Base-by-base conservation (phyloP, 64 coral and sea anemone species). In the Platygyra sinensis region DNA sequence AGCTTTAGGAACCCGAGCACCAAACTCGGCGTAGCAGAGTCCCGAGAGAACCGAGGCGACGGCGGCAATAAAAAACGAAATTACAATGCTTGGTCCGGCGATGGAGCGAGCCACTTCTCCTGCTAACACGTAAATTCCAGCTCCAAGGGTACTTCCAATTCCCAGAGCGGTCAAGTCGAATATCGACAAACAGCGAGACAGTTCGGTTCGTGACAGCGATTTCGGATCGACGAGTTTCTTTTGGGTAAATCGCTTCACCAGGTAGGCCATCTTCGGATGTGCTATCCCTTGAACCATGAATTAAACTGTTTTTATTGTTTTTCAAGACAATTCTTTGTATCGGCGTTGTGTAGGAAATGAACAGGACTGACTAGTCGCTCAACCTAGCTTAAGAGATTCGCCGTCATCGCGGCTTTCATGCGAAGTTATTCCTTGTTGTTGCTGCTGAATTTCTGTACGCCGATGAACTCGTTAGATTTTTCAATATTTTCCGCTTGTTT, bases 21-120 rank as follows among this genome's bases (percentile, higher is more conserved):
- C 97, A n/a, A 99, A 99, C 62, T 99, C 97, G 18, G 97, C 97
- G 31, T 99, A 99, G 25, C 97, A 99, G 25, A 99, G 88, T 50
- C 97, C 97, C 9, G 94, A 96, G n/a, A 99, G 82, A 63, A 99
- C 63, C 0, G 96, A 98, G n/a, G 97, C 97, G 28, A 96, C 33
- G 15, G 94, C 97, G 16, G 97, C 97, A 28, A 99, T 93, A 13
- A 95, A 83, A 83, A 99, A 99, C 7, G 97, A 99, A 71, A 99
- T 62, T 2, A 99, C 91, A 2, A 99, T 86, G 10, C 85, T 92
- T 7, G 97, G 97, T 7, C 97, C 97, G 17, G 97, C 97, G 7
- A 89, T 86, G 1, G 89, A 89, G 54, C 91, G 94, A 25, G 97
- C 97, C 1, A 99, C 97, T 74, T 99, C 94, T 65, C 91, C 94